Percentiles rank a stretch among this genome's conserved stretches.
Evolutionary conservation across 2,113 vertebrate genomes (phyloP).

Genomic region (Platichthys flesus): DNA sequence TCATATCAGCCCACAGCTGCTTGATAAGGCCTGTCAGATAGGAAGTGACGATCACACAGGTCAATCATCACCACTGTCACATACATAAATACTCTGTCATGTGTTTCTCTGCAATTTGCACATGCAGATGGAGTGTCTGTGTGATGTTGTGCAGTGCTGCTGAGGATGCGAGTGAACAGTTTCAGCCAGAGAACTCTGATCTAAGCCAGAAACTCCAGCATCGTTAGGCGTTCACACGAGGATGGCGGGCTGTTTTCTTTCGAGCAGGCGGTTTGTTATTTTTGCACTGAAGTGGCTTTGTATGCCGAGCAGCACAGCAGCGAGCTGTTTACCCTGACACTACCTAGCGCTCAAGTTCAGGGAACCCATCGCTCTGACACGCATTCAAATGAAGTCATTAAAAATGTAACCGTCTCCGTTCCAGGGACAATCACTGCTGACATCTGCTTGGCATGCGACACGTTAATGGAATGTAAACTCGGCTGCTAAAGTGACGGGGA

Average conservation of each 20-base stretch:
- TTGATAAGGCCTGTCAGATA: slow-evolving; percentile 50
- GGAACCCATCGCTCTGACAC: slow-evolving; percentile 60
- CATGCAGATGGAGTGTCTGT: slow-evolving; percentile 1
- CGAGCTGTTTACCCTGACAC: slow-evolving; percentile 51
- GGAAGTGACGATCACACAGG: slow-evolving; percentile 36
- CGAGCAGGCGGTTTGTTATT: slow-evolving; percentile 51
- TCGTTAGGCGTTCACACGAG: slow-evolving; percentile 44
- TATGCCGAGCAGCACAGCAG: slow-evolving; percentile 48
- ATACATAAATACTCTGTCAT: slow-evolving; percentile 17
- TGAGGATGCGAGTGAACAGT: slow-evolving; percentile 20
- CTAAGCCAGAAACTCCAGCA: slow-evolving; percentile 29
- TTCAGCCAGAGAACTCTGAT: slow-evolving; percentile 27
- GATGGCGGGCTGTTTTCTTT: slow-evolving; percentile 26
- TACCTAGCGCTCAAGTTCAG: slow-evolving; percentile 61
- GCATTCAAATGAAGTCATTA: slow-evolving; percentile 78
- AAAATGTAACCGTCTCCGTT: slow-evolving; percentile 66
- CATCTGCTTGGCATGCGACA: slow-evolving; percentile 54
- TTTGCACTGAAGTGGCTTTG: slow-evolving; percentile 52
- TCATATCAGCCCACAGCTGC: slow-evolving; percentile 32
- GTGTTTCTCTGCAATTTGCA: slow-evolving; percentile 27
- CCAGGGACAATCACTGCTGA: slow-evolving; percentile 61
- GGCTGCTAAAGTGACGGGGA: slow-evolving; percentile 32
- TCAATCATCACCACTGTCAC: slow-evolving; percentile 35
- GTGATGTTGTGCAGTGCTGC: slow-evolving; percentile 11
- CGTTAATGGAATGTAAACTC: slow-evolving; percentile 65